Evolutionary conservation across 2,113 vertebrate genomes (phyloP).

Genomic region (Brachyistius frenatus): DNA sequence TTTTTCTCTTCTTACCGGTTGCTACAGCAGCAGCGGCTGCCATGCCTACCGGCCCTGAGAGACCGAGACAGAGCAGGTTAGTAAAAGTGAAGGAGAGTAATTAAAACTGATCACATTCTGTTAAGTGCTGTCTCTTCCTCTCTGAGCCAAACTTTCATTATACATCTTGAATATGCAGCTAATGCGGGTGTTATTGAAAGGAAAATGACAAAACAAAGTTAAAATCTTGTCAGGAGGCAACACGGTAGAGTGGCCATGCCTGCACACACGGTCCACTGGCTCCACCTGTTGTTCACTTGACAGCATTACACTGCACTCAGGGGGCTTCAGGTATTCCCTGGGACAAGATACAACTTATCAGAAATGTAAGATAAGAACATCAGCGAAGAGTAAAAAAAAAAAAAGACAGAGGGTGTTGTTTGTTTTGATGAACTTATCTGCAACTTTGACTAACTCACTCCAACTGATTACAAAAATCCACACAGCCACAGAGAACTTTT

Average conservation of each 20-base stretch:
- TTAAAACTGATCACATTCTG: background rate
- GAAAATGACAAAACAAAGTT: background rate
- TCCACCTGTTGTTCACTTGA: conserved; percentile 78
- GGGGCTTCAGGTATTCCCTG: background rate
- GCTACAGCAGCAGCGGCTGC: conserved; percentile 97
- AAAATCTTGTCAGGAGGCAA: background rate
- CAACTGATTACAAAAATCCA: no score
- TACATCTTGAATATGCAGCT: background rate
- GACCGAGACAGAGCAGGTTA: conserved; percentile 11
- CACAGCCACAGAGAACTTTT: background rate
- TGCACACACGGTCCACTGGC: conserved; percentile 42
- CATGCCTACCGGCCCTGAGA: conserved; percentile 97
- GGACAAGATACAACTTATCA: background rate
- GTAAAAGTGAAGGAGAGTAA: background rate
- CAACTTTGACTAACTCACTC: no score
- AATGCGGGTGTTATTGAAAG: background rate
- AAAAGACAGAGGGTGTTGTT: background rate
- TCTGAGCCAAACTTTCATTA: background rate
- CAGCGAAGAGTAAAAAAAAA: background rate
- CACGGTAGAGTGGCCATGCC: background rate
- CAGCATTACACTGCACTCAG: conserved; percentile 20
- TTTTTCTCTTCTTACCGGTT: conserved; percentile 96
- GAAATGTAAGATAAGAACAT: fast-evolving
- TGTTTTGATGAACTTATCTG: background rate
- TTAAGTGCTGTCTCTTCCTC: background rate